Evolutionary conservation across 2,797 vertebrate genomes (phyloP).

Genomic region (Protosalanx chinensis): DNA sequence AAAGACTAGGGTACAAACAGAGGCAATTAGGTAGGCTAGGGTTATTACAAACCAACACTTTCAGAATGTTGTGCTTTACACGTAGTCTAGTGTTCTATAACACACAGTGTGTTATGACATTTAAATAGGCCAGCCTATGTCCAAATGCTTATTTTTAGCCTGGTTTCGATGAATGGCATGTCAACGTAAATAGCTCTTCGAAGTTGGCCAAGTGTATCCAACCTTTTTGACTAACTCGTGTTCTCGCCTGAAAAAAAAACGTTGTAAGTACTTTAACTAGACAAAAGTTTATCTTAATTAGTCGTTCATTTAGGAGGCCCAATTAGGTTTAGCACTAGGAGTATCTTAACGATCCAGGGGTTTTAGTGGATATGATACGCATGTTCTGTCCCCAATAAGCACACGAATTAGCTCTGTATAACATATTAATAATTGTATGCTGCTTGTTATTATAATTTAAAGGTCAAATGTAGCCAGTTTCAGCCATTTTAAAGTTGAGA

Average conservation of each 20-base stretch:
- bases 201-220: constrained; percentile 26
- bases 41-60: background rate
- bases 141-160: constrained; percentile 62
- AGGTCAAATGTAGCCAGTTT: too few species aligned
- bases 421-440: too few species aligned
- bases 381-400: too few species aligned
- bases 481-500: too few species aligned
- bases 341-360: too few species aligned
- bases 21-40: background rate
- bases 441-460: too few species aligned
- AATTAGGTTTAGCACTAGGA: too few species aligned
- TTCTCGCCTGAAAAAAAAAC: background rate
- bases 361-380: too few species aligned
- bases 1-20: background rate
- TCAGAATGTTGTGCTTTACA: background rate
- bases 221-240: constrained; percentile 12
- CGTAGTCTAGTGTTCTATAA: background rate
- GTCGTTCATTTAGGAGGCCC: too few species aligned
- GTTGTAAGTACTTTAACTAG: too few species aligned
- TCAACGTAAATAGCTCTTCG: constrained; percentile 65
- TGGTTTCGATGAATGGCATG: constrained; percentile 53
- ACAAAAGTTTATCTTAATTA: too few species aligned
- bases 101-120: constrained; percentile 49
- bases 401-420: too few species aligned
- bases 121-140: constrained; percentile 40